Conservation (phyloP, 1,140 invertebrate species). For the Drosophila rufa region DNA sequence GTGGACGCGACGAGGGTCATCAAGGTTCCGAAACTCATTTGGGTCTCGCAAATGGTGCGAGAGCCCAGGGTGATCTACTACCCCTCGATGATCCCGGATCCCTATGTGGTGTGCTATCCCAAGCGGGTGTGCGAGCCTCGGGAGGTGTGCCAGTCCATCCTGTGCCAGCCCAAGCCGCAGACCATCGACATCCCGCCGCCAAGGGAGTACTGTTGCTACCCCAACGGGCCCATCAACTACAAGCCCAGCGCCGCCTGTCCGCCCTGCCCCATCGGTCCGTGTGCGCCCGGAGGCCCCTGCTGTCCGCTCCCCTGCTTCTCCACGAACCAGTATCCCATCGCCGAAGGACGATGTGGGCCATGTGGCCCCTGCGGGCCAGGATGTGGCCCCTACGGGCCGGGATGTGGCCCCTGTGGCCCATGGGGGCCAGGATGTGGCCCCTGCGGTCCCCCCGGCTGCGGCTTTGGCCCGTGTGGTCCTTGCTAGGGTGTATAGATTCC, state of each 20-base stretch:
- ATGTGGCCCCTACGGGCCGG: conserved; percentile 57
- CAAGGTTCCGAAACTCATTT: conserved; percentile 76
- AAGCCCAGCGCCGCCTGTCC: conserved; percentile 76
- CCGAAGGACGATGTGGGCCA: conserved; percentile 71
- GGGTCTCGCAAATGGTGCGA: conserved; percentile 81
- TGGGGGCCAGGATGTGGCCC: conserved; percentile 59
- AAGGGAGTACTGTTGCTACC: conserved; percentile 79
- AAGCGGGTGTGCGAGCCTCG: conserved; percentile 76
- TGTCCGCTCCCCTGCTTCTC: conserved; percentile 72
- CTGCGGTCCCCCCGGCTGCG: conserved; percentile 38
- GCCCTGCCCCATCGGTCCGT: conserved; percentile 71
- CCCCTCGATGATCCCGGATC: conserved; percentile 79
- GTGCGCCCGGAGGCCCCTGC: conserved; percentile 66
- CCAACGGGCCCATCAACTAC: conserved; percentile 78
- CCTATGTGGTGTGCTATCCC: conserved; percentile 82
- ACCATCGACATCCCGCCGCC: conserved; percentile 79
- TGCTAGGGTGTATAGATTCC: conserved; percentile 15
- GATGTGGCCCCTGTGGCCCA: conserved; percentile 37
- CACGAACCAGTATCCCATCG: conserved; percentile 70
- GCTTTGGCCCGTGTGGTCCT: conserved; percentile 55
- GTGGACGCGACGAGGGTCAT: conserved; percentile 76
- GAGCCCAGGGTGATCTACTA: conserved; percentile 79
- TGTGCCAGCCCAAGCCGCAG: conserved; percentile 81
- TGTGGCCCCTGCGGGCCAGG: conserved; percentile 50
- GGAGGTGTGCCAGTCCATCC: conserved; percentile 78